A percentile compares a stretch with the other conserved stretches of the same genome.
These are phyloP conservation scores for Stegophylla sp. DNA, from an alignment of 2,888 invertebrate genomes.

Conservation along the genomic window DNA sequence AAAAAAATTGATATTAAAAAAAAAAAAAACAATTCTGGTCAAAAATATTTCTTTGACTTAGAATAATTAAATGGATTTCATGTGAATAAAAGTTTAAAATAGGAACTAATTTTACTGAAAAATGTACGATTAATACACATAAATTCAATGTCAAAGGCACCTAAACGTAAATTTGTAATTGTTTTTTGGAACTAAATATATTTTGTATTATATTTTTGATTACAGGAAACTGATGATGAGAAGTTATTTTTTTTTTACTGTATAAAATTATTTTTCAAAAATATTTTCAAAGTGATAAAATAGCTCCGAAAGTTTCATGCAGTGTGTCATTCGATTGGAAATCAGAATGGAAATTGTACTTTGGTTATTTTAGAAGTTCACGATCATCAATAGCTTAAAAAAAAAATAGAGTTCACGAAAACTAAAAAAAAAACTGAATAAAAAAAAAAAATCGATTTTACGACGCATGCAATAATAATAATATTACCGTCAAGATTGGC, in stretches of 20 bases:
- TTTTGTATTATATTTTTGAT: background rate
- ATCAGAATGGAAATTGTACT: background rate
- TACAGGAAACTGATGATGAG: background rate
- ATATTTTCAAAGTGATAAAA: conserved; percentile 1
- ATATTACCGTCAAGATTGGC: background rate
- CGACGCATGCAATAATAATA: background rate
- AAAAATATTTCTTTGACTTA: too few species aligned
- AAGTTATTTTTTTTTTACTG: conserved; percentile 13
- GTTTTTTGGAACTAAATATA: background rate
- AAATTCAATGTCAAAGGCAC: background rate
- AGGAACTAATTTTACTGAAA: too few species aligned
- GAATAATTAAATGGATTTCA: too few species aligned
- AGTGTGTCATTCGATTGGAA: background rate
- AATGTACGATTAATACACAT: too few species aligned
- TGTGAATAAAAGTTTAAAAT: too few species aligned
- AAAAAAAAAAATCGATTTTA: background rate
- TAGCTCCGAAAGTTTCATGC: background rate
- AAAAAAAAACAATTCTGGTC: too few species aligned
- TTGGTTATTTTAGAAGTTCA: conserved; percentile 7
- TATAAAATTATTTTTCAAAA: background rate
- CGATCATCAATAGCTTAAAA: background rate
- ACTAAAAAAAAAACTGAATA: background rate
- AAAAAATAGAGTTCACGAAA: conserved; percentile 15
- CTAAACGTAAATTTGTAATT: background rate
- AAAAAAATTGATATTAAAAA: too few species aligned